Base-by-base conservation (phyloP, 2,113 vertebrate genomes). In the Nyctereutes procyonoides region DNA sequence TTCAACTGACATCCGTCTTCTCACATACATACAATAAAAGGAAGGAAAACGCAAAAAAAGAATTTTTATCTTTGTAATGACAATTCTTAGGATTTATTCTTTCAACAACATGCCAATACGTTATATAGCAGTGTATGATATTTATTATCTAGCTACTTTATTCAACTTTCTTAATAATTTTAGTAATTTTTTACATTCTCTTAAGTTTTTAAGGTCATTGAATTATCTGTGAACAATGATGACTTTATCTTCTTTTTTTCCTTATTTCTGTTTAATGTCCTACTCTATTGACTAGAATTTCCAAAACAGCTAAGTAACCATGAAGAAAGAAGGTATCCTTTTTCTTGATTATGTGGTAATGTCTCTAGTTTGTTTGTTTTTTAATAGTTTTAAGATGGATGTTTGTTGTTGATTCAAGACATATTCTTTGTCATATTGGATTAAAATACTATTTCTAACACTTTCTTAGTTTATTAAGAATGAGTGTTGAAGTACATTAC, bases 211-310 rank as follows among this genome's bases (percentile, higher is more conserved):
- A 95, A 62, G 85, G 30, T 84, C 51, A 93, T 93, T 76, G 88
- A 83, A 43, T 95, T 96, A 85, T 85, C 26, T 74, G 24, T 30
- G 55, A 94, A 88, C 30, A 90, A 13, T 63, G 13, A 69, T 82
- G 32, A 63, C 2, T 79, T 16, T 85, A 32, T 90, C 77, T 74
- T 92, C 63, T 32, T 71, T 56, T 56, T 92, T 83, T 28, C 4
- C 24, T 30, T 81, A 81, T 76, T 95, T 89, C 26, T 94, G 1
- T 67, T 55, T 94, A 73, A 79, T 82, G 14, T 90, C 35, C 22
- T 65, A 35, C 84, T 97, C 96, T 38, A 90, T 80, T 95, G 58
- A 43, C 53, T 90, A 81, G n/a, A 90, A 96, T 90, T 93, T 92
- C 30, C 12, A 10, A n/a, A 89, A 90, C 17, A 80, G 58, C 82